Conservation (phyloP, 2,113 vertebrate species). For the Protomyctophum bolini region DNA sequence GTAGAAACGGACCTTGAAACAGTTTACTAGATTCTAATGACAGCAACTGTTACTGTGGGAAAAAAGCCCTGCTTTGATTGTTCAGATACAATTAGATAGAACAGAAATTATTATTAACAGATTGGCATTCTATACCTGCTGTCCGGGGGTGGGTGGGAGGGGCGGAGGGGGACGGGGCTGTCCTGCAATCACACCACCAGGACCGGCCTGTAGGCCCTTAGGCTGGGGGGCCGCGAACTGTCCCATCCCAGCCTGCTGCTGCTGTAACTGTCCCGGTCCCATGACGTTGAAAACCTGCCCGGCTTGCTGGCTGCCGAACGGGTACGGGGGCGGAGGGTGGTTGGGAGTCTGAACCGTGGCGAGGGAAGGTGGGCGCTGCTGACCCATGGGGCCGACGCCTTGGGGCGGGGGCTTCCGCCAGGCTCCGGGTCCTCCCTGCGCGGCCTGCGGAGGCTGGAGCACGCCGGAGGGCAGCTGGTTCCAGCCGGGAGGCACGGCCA, state of each 20-base stretch:
- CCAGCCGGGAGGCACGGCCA: constrained; percentile 92
- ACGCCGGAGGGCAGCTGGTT: constrained; percentile 92
- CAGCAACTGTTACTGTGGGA: too few species aligned
- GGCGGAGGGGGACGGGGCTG: constrained; percentile 88
- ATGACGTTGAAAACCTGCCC: constrained; percentile 83
- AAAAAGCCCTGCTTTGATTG: too few species aligned
- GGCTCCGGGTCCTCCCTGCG: constrained; percentile 84
- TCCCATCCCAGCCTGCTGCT: constrained; percentile 87
- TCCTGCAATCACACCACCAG: constrained; percentile 69
- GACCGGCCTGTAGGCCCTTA: constrained; percentile 89
- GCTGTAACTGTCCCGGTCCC: constrained; percentile 83
- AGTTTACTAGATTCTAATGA: too few species aligned
- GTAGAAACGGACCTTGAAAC: too few species aligned
- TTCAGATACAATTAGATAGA: too few species aligned
- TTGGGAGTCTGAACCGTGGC: constrained; percentile 92
- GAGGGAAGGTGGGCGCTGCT: constrained; percentile 90
- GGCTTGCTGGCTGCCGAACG: constrained; percentile 97
- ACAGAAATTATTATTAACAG: too few species aligned
- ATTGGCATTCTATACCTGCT: constrained; percentile 24
- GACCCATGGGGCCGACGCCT: constrained; percentile 74
- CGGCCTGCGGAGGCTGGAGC: constrained; percentile 83
- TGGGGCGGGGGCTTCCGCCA: constrained; percentile 94
- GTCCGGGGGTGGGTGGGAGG: constrained; percentile 82
- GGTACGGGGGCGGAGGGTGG: constrained; percentile 97
- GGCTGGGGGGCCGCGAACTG: constrained; percentile 95